These are phyloP conservation scores for Panopea generosa DNA, from an alignment of 2,888 invertebrate genomes.

Conservation along the genomic window DNA sequence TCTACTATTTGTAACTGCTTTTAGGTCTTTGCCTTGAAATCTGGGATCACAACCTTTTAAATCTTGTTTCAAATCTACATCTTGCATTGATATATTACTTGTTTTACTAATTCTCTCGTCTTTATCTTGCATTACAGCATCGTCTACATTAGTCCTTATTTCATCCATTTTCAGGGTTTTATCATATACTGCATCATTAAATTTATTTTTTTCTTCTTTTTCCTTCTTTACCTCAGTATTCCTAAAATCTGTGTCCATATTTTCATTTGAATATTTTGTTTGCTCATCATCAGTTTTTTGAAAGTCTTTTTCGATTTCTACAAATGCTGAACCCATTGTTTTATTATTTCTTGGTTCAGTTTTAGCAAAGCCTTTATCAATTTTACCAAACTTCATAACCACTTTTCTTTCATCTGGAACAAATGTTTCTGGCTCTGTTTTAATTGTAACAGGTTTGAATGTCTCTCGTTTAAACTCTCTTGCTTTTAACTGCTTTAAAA, in stretches of 20 bases:
- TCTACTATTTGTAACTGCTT: too few species aligned
- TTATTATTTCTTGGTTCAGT: not conserved
- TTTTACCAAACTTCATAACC: not conserved
- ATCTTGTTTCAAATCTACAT: not conserved
- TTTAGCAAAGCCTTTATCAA: not conserved
- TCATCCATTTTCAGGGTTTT: too few species aligned
- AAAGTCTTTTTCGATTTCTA: not conserved
- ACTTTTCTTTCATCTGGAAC: slow-evolving; percentile 7
- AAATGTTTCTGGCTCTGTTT: not conserved
- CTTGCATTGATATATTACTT: not conserved
- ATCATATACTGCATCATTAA: too few species aligned
- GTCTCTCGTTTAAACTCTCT: slow-evolving; percentile 1
- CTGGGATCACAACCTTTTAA: too few species aligned
- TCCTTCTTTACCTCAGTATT: not conserved
- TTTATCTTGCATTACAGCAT: slow-evolving; percentile 4
- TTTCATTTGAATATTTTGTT: slow-evolving; percentile 1
- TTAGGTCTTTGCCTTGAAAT: too few species aligned
- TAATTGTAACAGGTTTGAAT: not conserved
- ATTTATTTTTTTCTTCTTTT: too few species aligned
- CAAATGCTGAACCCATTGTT: not conserved
- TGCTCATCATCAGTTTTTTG: not conserved
- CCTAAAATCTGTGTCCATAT: slow-evolving; percentile 16
- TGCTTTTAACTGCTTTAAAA: not conserved
- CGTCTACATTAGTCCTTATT: not conserved
- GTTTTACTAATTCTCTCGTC: slow-evolving; percentile 9